Evolutionary conservation across 2,113 vertebrate species (phyloP), one percentile per base, ranked within the genome.

Genomic region (Poeciliopsis prolifica): DNA sequence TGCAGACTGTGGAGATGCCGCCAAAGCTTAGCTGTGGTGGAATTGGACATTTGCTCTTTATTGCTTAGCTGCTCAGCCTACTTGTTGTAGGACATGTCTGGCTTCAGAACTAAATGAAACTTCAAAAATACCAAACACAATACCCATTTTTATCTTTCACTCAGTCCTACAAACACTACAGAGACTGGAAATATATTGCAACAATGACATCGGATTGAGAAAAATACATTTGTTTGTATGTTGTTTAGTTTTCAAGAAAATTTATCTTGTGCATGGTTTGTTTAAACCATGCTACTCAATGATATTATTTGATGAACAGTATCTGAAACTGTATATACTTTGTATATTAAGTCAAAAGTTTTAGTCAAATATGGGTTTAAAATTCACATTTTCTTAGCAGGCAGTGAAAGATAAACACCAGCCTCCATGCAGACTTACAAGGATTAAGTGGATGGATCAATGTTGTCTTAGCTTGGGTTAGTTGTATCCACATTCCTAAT

Each of bases 21-120:
- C 79, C 82, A 82, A 66, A 74, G 78, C 72, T 70, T n/a, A 76
- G 63, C 79, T 83, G 73, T 72, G 77, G 74, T 69, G 78, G 78
- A 87, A 87, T 84, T 86, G 75, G 35, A 54, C 77, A 61, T 75
- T 74, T 40, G 12, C 22, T 61, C 24, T 44, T 72, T 40, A 58
- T 65, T 71, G 61, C 28, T 74, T 24, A 26, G n/a, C 10, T 5
- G 62, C 61, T 65, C 62, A 28, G 51, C 62, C 44, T 60, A 81
- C 78, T 86, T 85, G 71, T 89, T 68, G 66, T 67, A 26, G 37
- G 24, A 75, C 31, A 24, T 61, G 51, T 66, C 40, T 1, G 31
- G n/a, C 68, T 68, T 76, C 70, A 65, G 31, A 68, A 7, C 15
- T 15, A 30, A 35, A 44, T 28, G 7, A 63, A 79, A 44, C 30